These are phyloP conservation scores for Tychaedon coryphoeus DNA, from an alignment of 2,113 vertebrate genomes.

Conservation along the genomic window DNA sequence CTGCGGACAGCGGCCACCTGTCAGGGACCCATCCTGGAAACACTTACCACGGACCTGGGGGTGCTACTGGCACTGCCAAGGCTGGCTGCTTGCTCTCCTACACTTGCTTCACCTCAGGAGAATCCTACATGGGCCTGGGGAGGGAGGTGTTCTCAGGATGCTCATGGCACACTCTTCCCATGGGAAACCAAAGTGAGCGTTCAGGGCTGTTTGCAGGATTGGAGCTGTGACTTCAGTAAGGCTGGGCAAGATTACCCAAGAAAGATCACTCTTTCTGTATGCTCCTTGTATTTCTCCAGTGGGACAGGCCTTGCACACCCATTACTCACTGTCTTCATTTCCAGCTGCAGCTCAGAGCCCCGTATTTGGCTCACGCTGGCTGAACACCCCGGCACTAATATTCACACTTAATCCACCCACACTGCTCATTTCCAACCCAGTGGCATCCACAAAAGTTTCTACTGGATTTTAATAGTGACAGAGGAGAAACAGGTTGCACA, in stretches of 20 bases:
- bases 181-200: not conserved
- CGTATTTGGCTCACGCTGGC: not conserved
- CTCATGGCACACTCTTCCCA: not conserved
- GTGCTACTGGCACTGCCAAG: not conserved
- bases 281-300: not conserved
- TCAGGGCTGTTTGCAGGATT: conserved; percentile 17
- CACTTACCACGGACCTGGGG: conserved; percentile 3
- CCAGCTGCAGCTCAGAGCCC: not conserved
- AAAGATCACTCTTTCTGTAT: not conserved
- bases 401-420: not conserved
- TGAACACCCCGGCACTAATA: not conserved
- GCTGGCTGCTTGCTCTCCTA: not conserved
- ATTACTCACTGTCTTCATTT: not conserved
- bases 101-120: not conserved
- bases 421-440: not conserved
- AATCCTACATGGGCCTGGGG: not conserved
- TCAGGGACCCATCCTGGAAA: not conserved
- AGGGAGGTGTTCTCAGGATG: not conserved
- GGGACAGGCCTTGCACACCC: not conserved
- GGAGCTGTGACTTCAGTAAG: not conserved
- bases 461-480: not conserved
- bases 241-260: not conserved
- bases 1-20: not conserved
- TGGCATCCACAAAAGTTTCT: not conserved
- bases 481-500: not conserved